Percentiles rank a stretch among this genome's conserved stretches.
These are phyloP conservation scores for Xyrichtys novacula DNA, from an alignment of 2,797 vertebrate genomes.

Conservation along the genomic window DNA sequence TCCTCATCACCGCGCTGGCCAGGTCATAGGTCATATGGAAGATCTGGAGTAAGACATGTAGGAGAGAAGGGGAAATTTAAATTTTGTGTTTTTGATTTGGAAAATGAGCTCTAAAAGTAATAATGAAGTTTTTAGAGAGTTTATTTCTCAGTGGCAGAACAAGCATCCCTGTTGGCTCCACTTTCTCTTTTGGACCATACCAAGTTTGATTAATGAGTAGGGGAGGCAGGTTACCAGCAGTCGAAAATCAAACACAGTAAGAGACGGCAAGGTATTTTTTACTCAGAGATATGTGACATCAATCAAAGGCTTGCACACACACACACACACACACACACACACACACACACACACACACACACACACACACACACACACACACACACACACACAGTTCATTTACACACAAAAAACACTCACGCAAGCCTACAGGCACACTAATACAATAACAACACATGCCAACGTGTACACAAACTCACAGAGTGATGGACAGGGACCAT, in stretches of 20 bases:
- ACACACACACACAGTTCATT: conserved; percentile 49
- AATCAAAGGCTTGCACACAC: conserved; percentile 60
- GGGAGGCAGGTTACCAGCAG: conserved; percentile 57
- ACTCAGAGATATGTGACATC: conserved; percentile 67
- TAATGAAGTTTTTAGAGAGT: conserved; percentile 5
- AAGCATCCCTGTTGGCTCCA: conserved; percentile 28
- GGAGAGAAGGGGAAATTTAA: conserved; percentile 23
- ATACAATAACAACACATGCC: conserved; percentile 51
- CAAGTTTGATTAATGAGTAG: conserved; percentile 74
- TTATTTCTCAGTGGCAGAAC: conserved; percentile 12
- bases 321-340: conserved; percentile 44
- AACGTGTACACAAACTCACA: conserved; percentile 42
- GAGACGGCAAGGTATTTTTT: conserved; percentile 65
- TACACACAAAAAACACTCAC: conserved; percentile 62
- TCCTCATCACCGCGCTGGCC: conserved; percentile 95
- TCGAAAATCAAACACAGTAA: conserved; percentile 65
- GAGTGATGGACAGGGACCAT: conserved; percentile 76
- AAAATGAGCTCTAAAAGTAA: neutral
- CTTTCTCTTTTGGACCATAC: conserved; percentile 39
- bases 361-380: conserved; percentile 58
- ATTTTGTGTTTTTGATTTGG: neutral
- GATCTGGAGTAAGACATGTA: conserved; percentile 84
- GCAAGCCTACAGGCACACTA: conserved; percentile 64
- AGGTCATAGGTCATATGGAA: conserved; percentile 98
- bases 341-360: conserved; percentile 40